Conservation (phyloP, 2,888 invertebrate genomes). For the Netelia melanura region DNA sequence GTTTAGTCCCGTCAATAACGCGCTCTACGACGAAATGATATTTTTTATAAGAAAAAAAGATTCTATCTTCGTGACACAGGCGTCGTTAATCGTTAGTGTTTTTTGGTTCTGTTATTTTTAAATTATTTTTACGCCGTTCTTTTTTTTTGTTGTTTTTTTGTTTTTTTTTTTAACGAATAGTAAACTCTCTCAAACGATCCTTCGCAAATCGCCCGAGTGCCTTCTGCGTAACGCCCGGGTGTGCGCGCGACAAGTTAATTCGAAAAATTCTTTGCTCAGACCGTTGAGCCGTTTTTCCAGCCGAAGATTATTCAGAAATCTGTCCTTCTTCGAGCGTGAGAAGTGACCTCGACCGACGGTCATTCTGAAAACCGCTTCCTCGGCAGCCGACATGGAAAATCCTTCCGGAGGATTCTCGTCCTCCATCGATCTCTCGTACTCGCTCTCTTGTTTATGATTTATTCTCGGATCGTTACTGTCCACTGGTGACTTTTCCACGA, state of each 20-base stretch:
- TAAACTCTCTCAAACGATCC: slow-evolving; percentile 67
- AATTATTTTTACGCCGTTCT: slow-evolving; percentile 29
- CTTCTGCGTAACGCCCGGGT: slow-evolving; percentile 69
- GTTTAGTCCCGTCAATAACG: neutral
- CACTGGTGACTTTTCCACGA: slow-evolving; percentile 27
- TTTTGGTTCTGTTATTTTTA: neutral
- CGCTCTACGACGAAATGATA: neutral
- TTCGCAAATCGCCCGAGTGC: slow-evolving; percentile 74
- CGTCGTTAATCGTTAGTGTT: no score
- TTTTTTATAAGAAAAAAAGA: neutral
- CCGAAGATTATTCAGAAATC: slow-evolving; percentile 79
- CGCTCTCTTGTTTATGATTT: slow-evolving; percentile 4
- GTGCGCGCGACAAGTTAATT: slow-evolving; percentile 72
- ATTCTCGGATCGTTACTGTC: slow-evolving; percentile 10
- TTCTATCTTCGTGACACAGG: no score
- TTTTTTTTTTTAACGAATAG: neutral
- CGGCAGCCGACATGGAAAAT: slow-evolving; percentile 76
- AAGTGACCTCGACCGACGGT: slow-evolving; percentile 80
- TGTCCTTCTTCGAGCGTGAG: slow-evolving; percentile 80
- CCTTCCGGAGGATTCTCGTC: slow-evolving; percentile 67
- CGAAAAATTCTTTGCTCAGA: slow-evolving; percentile 76
- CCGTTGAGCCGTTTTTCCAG: slow-evolving; percentile 79
- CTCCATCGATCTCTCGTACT: slow-evolving; percentile 29
- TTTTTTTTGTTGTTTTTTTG: slow-evolving; percentile 12
- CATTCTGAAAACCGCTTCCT: slow-evolving; percentile 78